Evolutionary conservation across 1,140 invertebrate genomes (phyloP).

Genomic region (Zaprionus ghesquierei): DNA sequence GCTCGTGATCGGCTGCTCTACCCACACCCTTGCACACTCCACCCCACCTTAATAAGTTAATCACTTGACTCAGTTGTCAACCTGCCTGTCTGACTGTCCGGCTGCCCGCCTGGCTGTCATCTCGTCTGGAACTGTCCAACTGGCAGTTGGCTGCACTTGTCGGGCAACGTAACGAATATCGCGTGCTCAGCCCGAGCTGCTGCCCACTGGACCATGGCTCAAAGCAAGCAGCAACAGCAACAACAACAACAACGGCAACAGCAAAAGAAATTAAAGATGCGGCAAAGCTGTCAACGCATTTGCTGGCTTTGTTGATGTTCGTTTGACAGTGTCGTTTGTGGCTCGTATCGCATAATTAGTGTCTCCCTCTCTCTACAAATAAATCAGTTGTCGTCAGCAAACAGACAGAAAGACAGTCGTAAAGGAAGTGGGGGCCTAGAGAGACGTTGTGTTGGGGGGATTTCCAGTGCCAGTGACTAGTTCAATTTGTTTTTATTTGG

Average conservation of each 20-base stretch:
- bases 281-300: slow-evolving; percentile 69
- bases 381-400: slow-evolving; percentile 57
- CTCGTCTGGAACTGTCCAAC: slow-evolving; percentile 30
- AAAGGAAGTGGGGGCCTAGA: background rate
- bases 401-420: slow-evolving; percentile 17
- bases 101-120: slow-evolving; percentile 53
- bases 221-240: slow-evolving; percentile 16
- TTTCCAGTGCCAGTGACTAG: slow-evolving; percentile 14
- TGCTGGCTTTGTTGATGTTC: slow-evolving; percentile 48
- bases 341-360: slow-evolving; percentile 73
- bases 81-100: slow-evolving; percentile 52
- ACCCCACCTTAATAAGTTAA: slow-evolving; percentile 14
- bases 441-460: background rate
- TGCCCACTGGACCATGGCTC: slow-evolving; percentile 62
- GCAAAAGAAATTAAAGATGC: slow-evolving; percentile 73
- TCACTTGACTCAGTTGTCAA: slow-evolving; percentile 73
- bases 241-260: background rate
- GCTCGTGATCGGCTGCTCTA: background rate
- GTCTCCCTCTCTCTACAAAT: slow-evolving; percentile 62
- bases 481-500: slow-evolving; percentile 43
- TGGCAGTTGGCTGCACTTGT: slow-evolving; percentile 57
- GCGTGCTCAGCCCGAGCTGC: slow-evolving; percentile 54
- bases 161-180: slow-evolving; percentile 56
- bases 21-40: background rate
- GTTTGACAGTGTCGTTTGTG: slow-evolving; percentile 51